Evolutionary conservation across 1,140 invertebrate genomes (phyloP), one percentile per base, ranked within the genome.

Genomic region (Lanistes nyassanus): DNA sequence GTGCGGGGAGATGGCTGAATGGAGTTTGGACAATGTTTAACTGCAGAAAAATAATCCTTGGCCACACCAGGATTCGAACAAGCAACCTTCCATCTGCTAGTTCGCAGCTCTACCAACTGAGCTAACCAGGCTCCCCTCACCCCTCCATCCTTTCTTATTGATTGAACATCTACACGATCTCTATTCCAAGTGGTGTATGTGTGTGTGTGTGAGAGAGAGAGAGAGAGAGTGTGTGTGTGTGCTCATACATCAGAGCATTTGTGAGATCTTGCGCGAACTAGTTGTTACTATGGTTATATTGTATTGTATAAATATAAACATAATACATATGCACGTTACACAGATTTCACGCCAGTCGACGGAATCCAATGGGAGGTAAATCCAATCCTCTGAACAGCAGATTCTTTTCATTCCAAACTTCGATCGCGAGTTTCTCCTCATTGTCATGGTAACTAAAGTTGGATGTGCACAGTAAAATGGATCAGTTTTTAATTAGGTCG

Each of bases 151-250:
- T n/a, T n/a, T n/a, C n/a, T n/a, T n/a, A n/a, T n/a, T n/a, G n/a
- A n/a, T n/a, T n/a, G n/a, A n/a, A n/a, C n/a, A n/a, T n/a, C n/a
- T n/a, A n/a, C n/a, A n/a, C n/a, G n/a, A n/a, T 62, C 58, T 21
- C n/a, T 62, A 11, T 62, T 31, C 26, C n/a, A 29, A 29, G 13
- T 62, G 34, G n/a, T 65, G 37, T 66, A 47, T 68, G 42, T 68
- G 66, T 51, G 42, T 51, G 37, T 68, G 42, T 68, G 6, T 68
- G 66, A 51, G 23, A 29, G 66, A 51, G 3, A 51, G 66, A 51
- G 23, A 26, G 66, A 29, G 39, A 29, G 39, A 51, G 7, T 68
- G 66, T 68, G 39, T 68, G 66, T 68, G 39, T 51, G 31, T 51
- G 42, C 34, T 39, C 34, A 26, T 68, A 47, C 34, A 9, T 51